Evolutionary conservation across 2,888 invertebrate species (phyloP), one percentile per base, ranked within the genome.

Genomic region (Polyommatus iphigenia): DNA sequence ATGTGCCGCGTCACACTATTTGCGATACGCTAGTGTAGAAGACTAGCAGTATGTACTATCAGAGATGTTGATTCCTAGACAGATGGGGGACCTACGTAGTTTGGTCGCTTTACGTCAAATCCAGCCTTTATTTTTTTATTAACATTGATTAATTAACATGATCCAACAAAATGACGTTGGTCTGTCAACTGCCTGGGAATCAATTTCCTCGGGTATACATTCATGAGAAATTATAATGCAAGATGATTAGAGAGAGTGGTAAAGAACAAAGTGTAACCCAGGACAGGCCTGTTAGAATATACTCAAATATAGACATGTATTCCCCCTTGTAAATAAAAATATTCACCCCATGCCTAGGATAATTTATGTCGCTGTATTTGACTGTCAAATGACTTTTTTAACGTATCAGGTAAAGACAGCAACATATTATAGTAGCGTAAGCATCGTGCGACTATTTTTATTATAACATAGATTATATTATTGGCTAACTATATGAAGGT

Each of bases 401-500:
- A 54, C 54, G 54, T 18, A 18, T 54, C 15, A 5, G 54, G 18
- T 54, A 54, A 54, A 18, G 3, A 54, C 54, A 54, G 18, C 54
- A 54, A 54, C 54, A 50, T 15, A 13, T n/a, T n/a, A n/a, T n/a
- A 46, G 46, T 0, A 15, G 15, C 3, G 54, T 6, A 18, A 54
- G 54, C 54, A 1, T 18, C 18, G 54, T 18, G 54, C 5, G 3
- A 54, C 54, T 54, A 54, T 54, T 54, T 54, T 54, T 54, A 54
- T 54, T 54, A 54, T 54, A 18, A 54, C 18, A 18, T 18, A 54
- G 54, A 54, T 54, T 18, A 54, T 41, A 71, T 71, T 32, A 72
- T 72, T 72, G 72, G 72, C 36, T 72, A 72, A 72, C 72, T 72
- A 72, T 20, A 8, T 72, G 41, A 41, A 72, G 72, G 71, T 71